Evolutionary conservation across 92 coral and sea anemone species (phyloP), one percentile per base, ranked within the genome.

Genomic region (Zoanthus gigantus): DNA sequence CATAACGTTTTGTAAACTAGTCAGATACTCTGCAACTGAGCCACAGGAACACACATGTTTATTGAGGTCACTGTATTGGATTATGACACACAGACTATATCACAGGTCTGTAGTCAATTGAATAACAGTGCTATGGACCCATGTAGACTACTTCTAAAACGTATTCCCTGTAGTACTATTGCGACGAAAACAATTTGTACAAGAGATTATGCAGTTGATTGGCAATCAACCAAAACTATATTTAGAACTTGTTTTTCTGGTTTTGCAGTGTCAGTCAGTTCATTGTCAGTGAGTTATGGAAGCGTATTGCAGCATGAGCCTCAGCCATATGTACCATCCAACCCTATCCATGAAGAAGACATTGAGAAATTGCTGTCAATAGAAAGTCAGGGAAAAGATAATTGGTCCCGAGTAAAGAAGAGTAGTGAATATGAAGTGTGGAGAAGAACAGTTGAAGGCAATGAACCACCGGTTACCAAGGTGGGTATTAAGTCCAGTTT

Each of bases 291-390:
- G 60, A 81, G 83, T 3, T 90, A 65, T 78, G 92, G 94, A 5
- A 96, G 95, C 14, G 90, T 94, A 3, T 71, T 97, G 53, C 88
- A 94, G 50, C 96, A 97, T 65, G 99, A 97, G 66, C 99, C 99
- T 11, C 99, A 96, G 74, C 97, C 97, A 10, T 97, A 97, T 46
- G 99, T 97, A 16, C 93, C 99, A 16, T 85, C 91, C 76, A 97
- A 97, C 85, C 99, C 99, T 2, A 97, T 97, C 76, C 95, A 90
- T 37, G 95, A 94, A 72, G 90, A 92, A 65, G 99, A 97, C 75
- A 92, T 97, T 31, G 99, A 97, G 74, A 91, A 93, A 50, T 90
- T 97, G 37, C 91, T 97, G 50, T 90, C 92, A 4, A 82, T 93
- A 72, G 99, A 97, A 74, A 84, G 96, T 29, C 98, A 97, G 46